Base-by-base conservation (phyloP, 2,888 invertebrate genomes). In the Papilio demoleus region DNA sequence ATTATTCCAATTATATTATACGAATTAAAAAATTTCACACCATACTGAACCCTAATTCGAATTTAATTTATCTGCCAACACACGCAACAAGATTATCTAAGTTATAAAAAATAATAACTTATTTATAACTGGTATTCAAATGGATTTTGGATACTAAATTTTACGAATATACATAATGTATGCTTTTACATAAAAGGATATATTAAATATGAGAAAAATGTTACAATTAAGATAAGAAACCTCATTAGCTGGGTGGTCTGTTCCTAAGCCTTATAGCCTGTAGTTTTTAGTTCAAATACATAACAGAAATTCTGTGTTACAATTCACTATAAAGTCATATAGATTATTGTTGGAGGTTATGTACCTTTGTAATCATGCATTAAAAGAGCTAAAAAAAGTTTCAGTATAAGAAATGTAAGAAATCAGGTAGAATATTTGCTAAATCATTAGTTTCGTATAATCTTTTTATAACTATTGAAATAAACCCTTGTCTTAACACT, bases 141-240 rank as follows among this genome's bases (percentile, higher is more conserved):
- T 56, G 53, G 53, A 56, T 31, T 56, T 56, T 9, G 9, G 31
- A 53, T 31, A 53, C 31, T 31, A 56, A 56, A 56, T 31, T 56
- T 56, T 31, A 14, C 1, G 31, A 56, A 56, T 17, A 31, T 56
- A 31, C 53, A 56, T 56, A 53, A 53, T 53, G 31, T 27, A 53
- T 31, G 53, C 22, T 53, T 53, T 56, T 27, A 56, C 53, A 56
- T 56, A 56, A 56, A 56, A 31, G 27, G n/a, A 31, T 31, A 56
- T 11, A 56, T 53, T n/a, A 53, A 31, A 53, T 53, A 31, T 56
- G 17, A 31, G 31, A 27, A 56, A 56, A 24, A 56, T 53, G 53
- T 56, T 17, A 56, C 53, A 56, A 31, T 53, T 56, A 31, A 56
- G n/a, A 56, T 53, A 56, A 50, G 22, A 50, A 27, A 24, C 22